Conservation (phyloP, 92 coral and sea anemone genomes). For the Bergia puertoricense region DNA sequence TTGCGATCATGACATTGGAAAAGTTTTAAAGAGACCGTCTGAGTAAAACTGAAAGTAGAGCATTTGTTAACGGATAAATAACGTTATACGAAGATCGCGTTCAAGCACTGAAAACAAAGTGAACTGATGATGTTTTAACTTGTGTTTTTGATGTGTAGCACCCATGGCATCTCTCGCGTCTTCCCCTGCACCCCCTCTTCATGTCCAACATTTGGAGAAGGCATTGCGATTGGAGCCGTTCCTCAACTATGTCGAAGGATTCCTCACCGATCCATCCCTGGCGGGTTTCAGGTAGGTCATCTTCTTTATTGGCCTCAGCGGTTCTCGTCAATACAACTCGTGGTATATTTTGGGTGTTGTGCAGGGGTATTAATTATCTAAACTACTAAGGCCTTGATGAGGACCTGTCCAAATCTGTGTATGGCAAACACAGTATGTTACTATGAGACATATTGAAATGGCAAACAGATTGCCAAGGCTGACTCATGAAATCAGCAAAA, state of each 20-base stretch:
- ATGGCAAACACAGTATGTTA: neutral
- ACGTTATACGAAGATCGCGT: neutral
- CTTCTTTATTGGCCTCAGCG: neutral
- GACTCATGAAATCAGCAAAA: neutral
- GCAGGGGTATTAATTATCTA: neutral
- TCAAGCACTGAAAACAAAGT: neutral
- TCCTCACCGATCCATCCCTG: slow-evolving; percentile 77
- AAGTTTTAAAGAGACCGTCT: slow-evolving; percentile 10
- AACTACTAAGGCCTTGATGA: neutral
- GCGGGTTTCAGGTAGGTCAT: slow-evolving; percentile 70
- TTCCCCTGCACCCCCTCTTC: slow-evolving; percentile 93
- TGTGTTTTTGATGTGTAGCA: slow-evolving; percentile 25
- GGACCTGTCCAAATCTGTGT: neutral
- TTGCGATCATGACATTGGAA: neutral
- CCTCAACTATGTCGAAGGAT: slow-evolving; percentile 84
- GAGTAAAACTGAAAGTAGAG: slow-evolving; percentile 1
- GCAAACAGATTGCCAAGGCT: neutral
- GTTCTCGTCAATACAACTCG: neutral
- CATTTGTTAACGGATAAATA: neutral
- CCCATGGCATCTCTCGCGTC: slow-evolving; percentile 85
- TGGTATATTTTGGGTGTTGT: slow-evolving; percentile 7
- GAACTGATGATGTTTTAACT: neutral
- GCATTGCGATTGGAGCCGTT: slow-evolving; percentile 91
- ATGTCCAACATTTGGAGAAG: slow-evolving; percentile 95
- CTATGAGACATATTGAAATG: neutral